Evolutionary conservation across 2,113 vertebrate species (phyloP), one percentile per base, ranked within the genome.

Genomic region (Macquaria australasica): DNA sequence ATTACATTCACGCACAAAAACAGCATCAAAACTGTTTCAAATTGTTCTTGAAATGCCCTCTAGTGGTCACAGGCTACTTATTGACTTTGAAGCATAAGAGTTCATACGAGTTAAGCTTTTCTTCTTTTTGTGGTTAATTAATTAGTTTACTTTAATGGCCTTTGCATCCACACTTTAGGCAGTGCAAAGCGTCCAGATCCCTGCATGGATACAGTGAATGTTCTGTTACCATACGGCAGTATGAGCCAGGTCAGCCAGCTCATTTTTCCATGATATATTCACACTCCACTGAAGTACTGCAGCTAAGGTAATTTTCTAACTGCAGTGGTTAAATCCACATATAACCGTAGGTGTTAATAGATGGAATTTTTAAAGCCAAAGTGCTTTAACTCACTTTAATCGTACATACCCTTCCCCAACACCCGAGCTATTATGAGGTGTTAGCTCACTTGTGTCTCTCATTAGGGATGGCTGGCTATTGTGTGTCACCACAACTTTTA

Each of bases 261-360:
- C 73, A 51, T 90, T 83, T 72, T 31, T 85, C 72, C 70, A 3
- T 28, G 37, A 77, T 73, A n/a, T 51, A 41, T 72, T 84, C 78
- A 88, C 64, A 79, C 11, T 73, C 39, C 55, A 56, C 28, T 83
- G 56, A 81, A 79, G 73, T 12, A 20, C 43, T 28, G 63, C 70
- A 74, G 79, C 76, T 73, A 58, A 8, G 34, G 55, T 84, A 6
- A 73, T 85, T 85, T 69, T 67, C 73, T 16, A 68, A 70, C 77
- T 71, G 63, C 87, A 55, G 78, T 39, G 64, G 25, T 81, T 79
- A 64, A 51, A 83, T 81, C 56, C 50, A 72, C n/a, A 71, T 75
- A 82, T 15, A 82, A 82, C 77, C 73, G 18, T 58, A 51, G 77
- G 63, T 79, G 78, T 83, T 81, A 87, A 88, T 68, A 76, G 68